Conservation (phyloP, 2,797 vertebrate species). For the Sebastes kiyomatsui region DNA sequence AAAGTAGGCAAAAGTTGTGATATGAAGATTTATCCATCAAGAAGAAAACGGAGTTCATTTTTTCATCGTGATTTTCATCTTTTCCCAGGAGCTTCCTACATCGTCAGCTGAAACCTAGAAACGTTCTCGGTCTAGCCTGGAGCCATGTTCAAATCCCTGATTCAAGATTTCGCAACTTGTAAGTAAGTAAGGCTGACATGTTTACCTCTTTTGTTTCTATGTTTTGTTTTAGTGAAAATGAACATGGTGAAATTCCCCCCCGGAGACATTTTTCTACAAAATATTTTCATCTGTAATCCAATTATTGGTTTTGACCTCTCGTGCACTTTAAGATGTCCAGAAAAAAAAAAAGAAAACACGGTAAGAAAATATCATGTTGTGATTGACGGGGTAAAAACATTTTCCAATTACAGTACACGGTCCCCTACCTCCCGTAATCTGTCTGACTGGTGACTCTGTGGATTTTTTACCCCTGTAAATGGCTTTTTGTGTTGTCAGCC, state of each 20-base stretch:
- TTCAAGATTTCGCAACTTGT: background rate
- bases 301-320: slow-evolving; percentile 40
- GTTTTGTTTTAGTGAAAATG: slow-evolving; percentile 11
- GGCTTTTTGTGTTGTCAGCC: slow-evolving; percentile 59
- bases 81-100: background rate
- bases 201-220: slow-evolving; percentile 7
- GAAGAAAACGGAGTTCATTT: background rate
- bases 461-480: slow-evolving; percentile 44
- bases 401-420: slow-evolving; percentile 67
- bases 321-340: slow-evolving; percentile 1
- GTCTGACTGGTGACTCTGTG: slow-evolving; percentile 52
- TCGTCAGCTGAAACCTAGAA: background rate
- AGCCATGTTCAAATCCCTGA: slow-evolving; percentile 2
- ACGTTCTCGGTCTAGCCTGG: background rate
- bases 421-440: slow-evolving; percentile 58
- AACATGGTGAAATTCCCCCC: slow-evolving; percentile 2
- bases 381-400: slow-evolving; percentile 64
- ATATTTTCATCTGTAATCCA: slow-evolving; percentile 51
- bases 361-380: slow-evolving; percentile 24
- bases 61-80: background rate
- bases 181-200: slow-evolving; percentile 18
- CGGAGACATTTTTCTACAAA: background rate
- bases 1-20: background rate
- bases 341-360: background rate
- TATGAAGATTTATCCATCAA: background rate